Evolutionary conservation across 2,888 invertebrate species (phyloP).

Genomic region (Yponomeuta cagnagella): DNA sequence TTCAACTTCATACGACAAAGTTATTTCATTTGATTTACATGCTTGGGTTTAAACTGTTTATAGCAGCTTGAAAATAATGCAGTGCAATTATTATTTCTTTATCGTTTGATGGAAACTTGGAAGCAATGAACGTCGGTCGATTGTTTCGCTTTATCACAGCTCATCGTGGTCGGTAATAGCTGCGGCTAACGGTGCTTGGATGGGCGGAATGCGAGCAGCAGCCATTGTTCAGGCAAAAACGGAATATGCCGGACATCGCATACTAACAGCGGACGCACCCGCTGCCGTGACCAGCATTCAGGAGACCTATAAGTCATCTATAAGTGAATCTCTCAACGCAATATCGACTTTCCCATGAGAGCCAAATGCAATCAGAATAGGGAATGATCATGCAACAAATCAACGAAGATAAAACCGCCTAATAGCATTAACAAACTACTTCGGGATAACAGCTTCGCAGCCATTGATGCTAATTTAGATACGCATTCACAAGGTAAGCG

Average conservation of each 20-base stretch:
- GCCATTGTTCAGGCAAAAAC: slow-evolving; percentile 68
- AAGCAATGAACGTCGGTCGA: slow-evolving; percentile 32
- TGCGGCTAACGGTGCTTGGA: slow-evolving; percentile 52
- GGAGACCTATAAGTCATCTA: neutral
- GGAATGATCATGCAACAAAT: slow-evolving; percentile 4
- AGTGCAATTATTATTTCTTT: neutral
- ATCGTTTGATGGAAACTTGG: slow-evolving; percentile 22
- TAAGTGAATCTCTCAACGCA: neutral
- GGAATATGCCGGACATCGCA: slow-evolving; percentile 31
- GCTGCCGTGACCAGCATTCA: slow-evolving; percentile 8
- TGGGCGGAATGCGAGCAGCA: slow-evolving; percentile 55
- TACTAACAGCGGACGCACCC: slow-evolving; percentile 11
- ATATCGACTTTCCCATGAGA: neutral
- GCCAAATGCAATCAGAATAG: neutral
- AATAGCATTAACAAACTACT: slow-evolving; percentile 1
- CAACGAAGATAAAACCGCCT: neutral
- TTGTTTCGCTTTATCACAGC: slow-evolving; percentile 24
- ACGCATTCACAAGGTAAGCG: slow-evolving; percentile 9
- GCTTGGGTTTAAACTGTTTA: neutral
- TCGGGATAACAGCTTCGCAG: neutral
- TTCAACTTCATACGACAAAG: slow-evolving; percentile 12
- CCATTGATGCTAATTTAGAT: slow-evolving; percentile 8
- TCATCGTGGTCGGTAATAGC: slow-evolving; percentile 7
- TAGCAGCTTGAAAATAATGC: neutral
- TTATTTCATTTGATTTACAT: slow-evolving; percentile 13